A percentile compares a stretch with the other conserved stretches of the same genome.
Conservation (phyloP, 2,113 vertebrate genomes). For the Chunga burmeisteri region DNA sequence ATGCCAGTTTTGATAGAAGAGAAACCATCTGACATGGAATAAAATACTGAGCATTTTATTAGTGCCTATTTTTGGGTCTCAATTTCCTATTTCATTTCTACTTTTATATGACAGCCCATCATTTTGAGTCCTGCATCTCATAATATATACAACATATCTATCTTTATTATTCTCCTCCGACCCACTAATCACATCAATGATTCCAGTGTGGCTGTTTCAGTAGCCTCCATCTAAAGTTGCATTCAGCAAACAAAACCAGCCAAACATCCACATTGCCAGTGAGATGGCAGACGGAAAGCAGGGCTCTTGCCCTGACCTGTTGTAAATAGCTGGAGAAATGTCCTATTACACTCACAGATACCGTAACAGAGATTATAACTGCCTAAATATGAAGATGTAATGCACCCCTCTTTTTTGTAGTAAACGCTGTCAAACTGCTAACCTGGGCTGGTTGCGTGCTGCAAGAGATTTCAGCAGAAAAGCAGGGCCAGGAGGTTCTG, state of each 20-base stretch:
- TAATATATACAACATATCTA: neutral
- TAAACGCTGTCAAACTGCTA: neutral
- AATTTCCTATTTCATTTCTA: neutral
- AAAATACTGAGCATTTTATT: neutral
- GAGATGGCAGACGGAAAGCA: neutral
- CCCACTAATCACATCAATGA: neutral
- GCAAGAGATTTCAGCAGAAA: neutral
- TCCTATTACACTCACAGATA: neutral
- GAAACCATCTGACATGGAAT: neutral
- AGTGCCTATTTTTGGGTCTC: neutral
- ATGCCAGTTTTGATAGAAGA: neutral
- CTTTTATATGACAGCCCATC: neutral
- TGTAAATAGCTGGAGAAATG: neutral
- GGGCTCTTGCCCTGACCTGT: neutral
- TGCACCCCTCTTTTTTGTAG: neutral
- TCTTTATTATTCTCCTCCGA: neutral
- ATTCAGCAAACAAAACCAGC: neutral
- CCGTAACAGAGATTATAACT: neutral
- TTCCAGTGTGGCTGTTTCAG: neutral
- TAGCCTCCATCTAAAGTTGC: neutral
- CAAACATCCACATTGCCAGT: neutral
- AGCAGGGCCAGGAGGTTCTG: neutral
- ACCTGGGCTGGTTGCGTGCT: neutral
- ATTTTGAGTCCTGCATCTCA: neutral
- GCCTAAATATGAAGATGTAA: neutral